Evolutionary conservation across 2,888 invertebrate species (phyloP).

Genomic region (Phaonia tiefii): DNA sequence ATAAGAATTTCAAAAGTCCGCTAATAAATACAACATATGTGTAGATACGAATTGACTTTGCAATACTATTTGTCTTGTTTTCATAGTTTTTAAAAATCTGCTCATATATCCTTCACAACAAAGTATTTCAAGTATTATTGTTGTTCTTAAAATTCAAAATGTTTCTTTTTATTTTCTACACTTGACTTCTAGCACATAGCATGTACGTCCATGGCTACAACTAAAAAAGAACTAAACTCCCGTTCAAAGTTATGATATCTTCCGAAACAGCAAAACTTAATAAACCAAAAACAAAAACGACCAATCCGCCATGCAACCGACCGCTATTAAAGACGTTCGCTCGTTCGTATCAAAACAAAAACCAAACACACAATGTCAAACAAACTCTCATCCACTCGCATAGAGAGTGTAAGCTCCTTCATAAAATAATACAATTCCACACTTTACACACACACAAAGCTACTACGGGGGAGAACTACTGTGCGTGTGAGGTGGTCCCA

Average conservation of each 20-base stretch:
- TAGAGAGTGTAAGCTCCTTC: background rate
- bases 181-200: slow-evolving; percentile 24
- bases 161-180: slow-evolving; percentile 1
- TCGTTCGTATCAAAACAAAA: slow-evolving; percentile 37
- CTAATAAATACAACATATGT: too few species aligned
- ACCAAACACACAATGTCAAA: slow-evolving; percentile 5
- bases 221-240: slow-evolving; percentile 66
- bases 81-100: slow-evolving; percentile 9
- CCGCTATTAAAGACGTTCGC: background rate
- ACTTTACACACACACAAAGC: too few species aligned
- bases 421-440: too few species aligned
- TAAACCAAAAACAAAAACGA: slow-evolving; percentile 43
- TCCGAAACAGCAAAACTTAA: slow-evolving; percentile 14
- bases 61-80: background rate
- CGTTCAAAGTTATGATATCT: too few species aligned
- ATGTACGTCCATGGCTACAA: slow-evolving; percentile 67
- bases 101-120: too few species aligned
- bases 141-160: too few species aligned
- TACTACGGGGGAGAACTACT: too few species aligned
- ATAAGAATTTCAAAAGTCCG: slow-evolving; percentile 25
- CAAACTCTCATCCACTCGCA: background rate
- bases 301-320: slow-evolving; percentile 9
- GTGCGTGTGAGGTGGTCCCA: too few species aligned
- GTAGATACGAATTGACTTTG: too few species aligned
- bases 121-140: too few species aligned